phyloP scores from a whole-genome alignment of 2,113 vertebrate species.

The Trichechus manatus region DNA sequence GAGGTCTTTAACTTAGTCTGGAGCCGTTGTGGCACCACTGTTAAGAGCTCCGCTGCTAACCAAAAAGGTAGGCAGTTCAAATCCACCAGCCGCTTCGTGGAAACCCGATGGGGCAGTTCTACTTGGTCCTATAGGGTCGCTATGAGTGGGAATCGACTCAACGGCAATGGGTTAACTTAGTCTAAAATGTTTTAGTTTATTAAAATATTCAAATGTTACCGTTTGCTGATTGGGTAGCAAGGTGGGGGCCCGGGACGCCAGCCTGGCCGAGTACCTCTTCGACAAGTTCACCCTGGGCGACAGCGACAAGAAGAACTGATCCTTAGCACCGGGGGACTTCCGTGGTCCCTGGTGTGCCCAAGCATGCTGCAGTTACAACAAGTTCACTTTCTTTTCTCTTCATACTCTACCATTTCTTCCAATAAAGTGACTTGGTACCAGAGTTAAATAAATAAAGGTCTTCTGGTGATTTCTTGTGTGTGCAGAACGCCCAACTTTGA shows the following conservation, averaged over 20 bases:
- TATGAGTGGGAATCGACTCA: no score
- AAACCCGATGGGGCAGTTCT: no score
- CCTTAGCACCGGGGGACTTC: background rate
- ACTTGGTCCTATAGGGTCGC: no score
- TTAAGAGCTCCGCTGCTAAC: no score
- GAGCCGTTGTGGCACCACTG: no score
- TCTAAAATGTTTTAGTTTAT: no score
- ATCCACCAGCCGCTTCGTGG: no score
- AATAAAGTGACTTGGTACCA: slow-evolving; percentile 58
- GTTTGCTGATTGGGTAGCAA: no score
- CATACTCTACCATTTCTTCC: background rate
- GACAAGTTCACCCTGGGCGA: background rate
- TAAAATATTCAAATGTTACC: no score
- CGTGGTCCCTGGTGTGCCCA: background rate
- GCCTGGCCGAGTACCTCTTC: accelerated
- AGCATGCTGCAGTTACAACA: background rate
- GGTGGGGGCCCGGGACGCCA: accelerated
- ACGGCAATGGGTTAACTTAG: no score
- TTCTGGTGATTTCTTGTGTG: background rate
- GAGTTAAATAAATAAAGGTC: background rate
- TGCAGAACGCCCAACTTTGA: background rate
- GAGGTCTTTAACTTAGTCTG: background rate
- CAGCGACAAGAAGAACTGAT: background rate
- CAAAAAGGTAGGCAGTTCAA: no score
- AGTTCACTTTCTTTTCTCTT: background rate